Evolutionary conservation across 2,797 vertebrate genomes (phyloP).

Genomic region (Phoebastria nigripes): DNA sequence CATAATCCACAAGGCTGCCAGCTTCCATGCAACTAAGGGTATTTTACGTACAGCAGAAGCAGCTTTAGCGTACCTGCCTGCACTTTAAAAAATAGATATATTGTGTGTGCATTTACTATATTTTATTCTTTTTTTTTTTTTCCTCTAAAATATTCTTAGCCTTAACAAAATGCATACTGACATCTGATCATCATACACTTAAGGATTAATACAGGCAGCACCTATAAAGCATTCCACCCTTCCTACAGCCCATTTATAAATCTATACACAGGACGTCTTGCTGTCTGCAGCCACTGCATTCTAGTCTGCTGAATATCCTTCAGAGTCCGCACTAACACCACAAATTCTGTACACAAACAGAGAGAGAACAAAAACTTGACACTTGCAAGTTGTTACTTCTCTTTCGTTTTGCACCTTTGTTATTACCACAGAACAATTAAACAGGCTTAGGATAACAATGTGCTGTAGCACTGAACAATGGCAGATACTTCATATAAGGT

Average conservation of each 20-base stretch:
- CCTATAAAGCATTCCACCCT: conserved; percentile 13
- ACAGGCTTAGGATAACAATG: neutral
- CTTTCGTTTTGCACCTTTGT: neutral
- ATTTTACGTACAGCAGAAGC: neutral
- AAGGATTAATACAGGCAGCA: conserved; percentile 2
- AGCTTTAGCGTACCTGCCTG: neutral
- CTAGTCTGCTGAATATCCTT: neutral
- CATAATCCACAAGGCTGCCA: neutral
- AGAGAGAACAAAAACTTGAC: neutral
- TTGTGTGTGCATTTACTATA: neutral
- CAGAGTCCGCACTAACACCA: neutral
- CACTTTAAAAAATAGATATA: neutral
- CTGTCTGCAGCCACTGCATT: conserved; percentile 2
- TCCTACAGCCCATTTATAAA: conserved; percentile 58
- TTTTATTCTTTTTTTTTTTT: neutral
- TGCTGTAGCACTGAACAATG: neutral
- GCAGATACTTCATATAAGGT: neutral
- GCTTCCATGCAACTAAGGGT: neutral
- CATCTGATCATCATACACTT: neutral
- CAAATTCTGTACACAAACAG: neutral
- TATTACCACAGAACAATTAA: neutral
- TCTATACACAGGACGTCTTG: conserved; percentile 38
- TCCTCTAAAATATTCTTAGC: neutral
- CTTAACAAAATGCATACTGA: neutral
- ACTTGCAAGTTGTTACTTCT: neutral